These are phyloP conservation scores for Hoplostethus atlanticus DNA, from an alignment of 2,797 vertebrate species.

Conservation along the genomic window DNA sequence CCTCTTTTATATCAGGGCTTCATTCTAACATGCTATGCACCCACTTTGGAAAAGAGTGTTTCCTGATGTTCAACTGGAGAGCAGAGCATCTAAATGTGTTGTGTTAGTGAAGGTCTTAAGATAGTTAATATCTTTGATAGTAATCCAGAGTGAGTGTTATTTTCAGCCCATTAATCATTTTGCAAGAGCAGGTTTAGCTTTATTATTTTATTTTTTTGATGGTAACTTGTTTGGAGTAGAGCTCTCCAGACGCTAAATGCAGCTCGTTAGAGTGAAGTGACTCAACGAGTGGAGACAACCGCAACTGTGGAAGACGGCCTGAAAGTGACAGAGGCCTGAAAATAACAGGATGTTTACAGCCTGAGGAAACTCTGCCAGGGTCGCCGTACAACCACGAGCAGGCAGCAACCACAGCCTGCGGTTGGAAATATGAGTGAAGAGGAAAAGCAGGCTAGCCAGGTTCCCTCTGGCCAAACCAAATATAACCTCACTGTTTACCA, in stretches of 20 bases:
- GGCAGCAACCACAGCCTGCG: constrained; percentile 18
- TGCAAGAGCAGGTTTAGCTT: background rate
- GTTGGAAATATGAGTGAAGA: constrained; percentile 45
- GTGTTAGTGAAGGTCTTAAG: too few relatives aligned
- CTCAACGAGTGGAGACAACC: constrained; percentile 34
- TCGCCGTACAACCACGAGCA: constrained; percentile 32
- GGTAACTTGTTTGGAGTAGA: background rate
- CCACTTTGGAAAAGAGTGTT: too few relatives aligned
- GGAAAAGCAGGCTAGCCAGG: constrained; percentile 53
- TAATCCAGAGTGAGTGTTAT: background rate
- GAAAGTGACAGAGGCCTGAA: constrained; percentile 59
- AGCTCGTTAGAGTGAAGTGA: constrained; percentile 20
- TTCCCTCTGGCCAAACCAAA: constrained; percentile 57
- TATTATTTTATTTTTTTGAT: background rate
- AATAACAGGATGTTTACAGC: constrained; percentile 87
- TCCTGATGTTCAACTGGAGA: too few relatives aligned
- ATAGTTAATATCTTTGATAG: too few relatives aligned
- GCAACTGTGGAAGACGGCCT: constrained; percentile 38
- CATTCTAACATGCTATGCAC: too few relatives aligned
- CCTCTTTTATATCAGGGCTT: too few relatives aligned
- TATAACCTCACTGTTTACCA: constrained; percentile 47
- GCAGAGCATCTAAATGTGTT: too few relatives aligned
- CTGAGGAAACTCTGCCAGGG: constrained; percentile 56
- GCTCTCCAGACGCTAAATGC: constrained; percentile 23
- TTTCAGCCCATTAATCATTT: background rate